Percentiles rank a stretch among this genome's conserved stretches.
Evolutionary conservation across 2,888 invertebrate genomes (phyloP).

Genomic region (Pomacea canaliculata): DNA sequence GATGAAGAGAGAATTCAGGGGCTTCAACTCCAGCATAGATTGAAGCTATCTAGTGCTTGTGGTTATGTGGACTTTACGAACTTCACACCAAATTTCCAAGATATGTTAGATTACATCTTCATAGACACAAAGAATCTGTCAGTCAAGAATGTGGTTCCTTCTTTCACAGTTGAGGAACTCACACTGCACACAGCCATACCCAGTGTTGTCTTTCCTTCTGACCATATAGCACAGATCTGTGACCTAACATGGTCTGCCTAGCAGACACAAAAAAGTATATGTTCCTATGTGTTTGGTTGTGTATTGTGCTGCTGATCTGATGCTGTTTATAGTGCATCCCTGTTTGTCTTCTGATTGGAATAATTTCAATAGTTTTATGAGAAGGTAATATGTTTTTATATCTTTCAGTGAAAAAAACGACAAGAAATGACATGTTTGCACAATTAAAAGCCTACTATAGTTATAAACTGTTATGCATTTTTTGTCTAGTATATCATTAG

Average conservation of each 20-base stretch:
- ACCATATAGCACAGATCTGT: constrained; percentile 87
- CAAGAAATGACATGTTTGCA: too few species aligned
- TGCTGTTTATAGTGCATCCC: too few species aligned
- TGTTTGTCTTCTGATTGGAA: too few species aligned
- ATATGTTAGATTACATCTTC: constrained; percentile 92
- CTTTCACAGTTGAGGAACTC: constrained; percentile 85
- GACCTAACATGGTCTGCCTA: constrained; percentile 42
- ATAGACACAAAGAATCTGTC: constrained; percentile 75
- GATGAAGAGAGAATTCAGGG: constrained; percentile 75
- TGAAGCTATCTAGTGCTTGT: constrained; percentile 82
- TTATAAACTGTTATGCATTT: too few species aligned
- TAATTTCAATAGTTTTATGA: too few species aligned
- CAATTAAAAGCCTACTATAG: too few species aligned
- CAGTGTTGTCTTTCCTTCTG: constrained; percentile 90
- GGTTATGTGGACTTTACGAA: constrained; percentile 88
- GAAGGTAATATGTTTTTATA: too few species aligned
- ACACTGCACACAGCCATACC: constrained; percentile 84
- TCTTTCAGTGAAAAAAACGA: too few species aligned
- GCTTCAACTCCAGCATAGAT: constrained; percentile 73
- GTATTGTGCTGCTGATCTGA: not conserved
- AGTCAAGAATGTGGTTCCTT: constrained; percentile 79
- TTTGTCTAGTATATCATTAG: too few species aligned
- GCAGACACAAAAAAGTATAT: not conserved
- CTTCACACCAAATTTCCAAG: constrained; percentile 84
- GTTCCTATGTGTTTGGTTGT: constrained; percentile 8